phyloP scores from a whole-genome alignment of 2,797 vertebrate species.

The Allobates femoralis region DNA sequence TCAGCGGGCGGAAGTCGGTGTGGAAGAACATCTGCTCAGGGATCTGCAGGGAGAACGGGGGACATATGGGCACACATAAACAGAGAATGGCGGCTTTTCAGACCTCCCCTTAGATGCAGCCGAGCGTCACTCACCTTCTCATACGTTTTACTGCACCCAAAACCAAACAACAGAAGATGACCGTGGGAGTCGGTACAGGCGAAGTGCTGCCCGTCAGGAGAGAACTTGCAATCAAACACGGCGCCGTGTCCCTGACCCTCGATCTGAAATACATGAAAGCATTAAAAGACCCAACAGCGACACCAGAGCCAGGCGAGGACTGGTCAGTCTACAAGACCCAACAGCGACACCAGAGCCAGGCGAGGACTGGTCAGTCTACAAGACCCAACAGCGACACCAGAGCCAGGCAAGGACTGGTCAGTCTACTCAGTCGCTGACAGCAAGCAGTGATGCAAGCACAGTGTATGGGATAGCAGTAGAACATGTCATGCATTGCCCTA shows the following conservation, averaged over 20 bases:
- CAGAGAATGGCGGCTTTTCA: not conserved
- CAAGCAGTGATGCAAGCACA: not conserved
- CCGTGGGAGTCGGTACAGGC: conserved; percentile 98
- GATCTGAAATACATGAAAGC: conserved; percentile 78
- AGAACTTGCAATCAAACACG: conserved; percentile 98
- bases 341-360: too few species aligned
- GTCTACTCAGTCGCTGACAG: not conserved
- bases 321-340: not conserved
- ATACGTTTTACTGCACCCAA: conserved; percentile 93
- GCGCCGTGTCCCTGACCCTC: conserved; percentile 98
- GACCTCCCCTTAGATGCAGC: not conserved
- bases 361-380: not conserved
- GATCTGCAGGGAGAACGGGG: conserved; percentile 77
- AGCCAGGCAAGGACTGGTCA: too few species aligned
- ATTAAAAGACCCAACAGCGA: not conserved
- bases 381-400: too few species aligned
- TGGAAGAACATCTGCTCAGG: conserved; percentile 99
- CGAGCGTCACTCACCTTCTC: conserved; percentile 83
- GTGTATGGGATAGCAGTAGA: too few species aligned
- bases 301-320: too few species aligned
- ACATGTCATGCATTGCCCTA: too few species aligned
- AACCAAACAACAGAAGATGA: conserved; percentile 95
- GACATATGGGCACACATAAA: not conserved
- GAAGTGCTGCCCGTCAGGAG: conserved; percentile 95
- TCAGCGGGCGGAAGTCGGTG: conserved; percentile 95